Evolutionary conservation across 2,888 invertebrate genomes (phyloP).

Genomic region (Schrankia costaestrigalis): DNA sequence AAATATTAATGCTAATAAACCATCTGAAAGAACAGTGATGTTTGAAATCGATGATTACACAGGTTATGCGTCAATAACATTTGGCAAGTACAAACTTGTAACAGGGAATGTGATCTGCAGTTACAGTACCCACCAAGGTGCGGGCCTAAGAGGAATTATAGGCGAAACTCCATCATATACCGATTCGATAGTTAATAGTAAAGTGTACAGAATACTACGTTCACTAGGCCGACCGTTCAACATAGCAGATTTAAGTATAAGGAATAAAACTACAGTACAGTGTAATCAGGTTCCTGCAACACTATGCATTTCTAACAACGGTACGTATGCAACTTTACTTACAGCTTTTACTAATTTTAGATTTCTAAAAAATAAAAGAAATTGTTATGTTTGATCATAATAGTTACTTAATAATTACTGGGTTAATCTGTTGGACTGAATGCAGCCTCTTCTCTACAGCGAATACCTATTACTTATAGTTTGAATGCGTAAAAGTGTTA

Average conservation of each 20-base stretch:
- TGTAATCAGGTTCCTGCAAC: slow-evolving; percentile 30
- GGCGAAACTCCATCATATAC: slow-evolving; percentile 46
- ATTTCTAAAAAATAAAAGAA: too few relatives aligned
- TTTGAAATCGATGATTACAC: slow-evolving; percentile 60
- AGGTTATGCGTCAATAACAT: slow-evolving; percentile 50
- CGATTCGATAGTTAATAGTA: slow-evolving; percentile 43
- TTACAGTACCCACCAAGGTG: slow-evolving; percentile 51
- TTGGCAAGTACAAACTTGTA: slow-evolving; percentile 57
- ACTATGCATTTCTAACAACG: slow-evolving; percentile 45
- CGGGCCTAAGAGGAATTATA: slow-evolving; percentile 47
- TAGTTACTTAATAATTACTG: too few relatives aligned
- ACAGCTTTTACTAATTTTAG: too few relatives aligned
- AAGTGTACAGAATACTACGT: slow-evolving; percentile 41
- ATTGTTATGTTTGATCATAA: too few relatives aligned
- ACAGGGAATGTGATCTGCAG: slow-evolving; percentile 40
- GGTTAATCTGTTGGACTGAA: too few relatives aligned
- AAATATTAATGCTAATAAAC: slow-evolving; percentile 44
- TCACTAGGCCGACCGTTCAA: slow-evolving; percentile 39
- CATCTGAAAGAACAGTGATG: slow-evolving; percentile 48
- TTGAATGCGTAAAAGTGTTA: too few relatives aligned
- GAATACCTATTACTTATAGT: too few relatives aligned
- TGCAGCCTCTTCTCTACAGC: too few relatives aligned
- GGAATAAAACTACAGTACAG: slow-evolving; percentile 42
- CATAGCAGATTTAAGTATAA: slow-evolving; percentile 28
- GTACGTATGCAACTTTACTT: neutral